Conservation (phyloP, 2,888 invertebrate genomes). For the Thecocarcelia acutangulata region DNA sequence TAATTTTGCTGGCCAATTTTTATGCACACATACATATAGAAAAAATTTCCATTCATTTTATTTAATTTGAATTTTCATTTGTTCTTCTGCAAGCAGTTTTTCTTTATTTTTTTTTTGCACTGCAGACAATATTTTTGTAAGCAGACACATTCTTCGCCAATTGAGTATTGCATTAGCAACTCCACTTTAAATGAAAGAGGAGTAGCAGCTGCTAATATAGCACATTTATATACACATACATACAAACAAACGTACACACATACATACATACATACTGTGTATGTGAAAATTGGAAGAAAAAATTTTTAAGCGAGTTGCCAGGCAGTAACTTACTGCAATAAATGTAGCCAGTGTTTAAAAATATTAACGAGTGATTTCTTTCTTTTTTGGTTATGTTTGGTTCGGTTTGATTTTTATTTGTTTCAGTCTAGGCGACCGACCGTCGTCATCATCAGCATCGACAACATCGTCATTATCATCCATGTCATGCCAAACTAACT, state of each 20-base stretch:
- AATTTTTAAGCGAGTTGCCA: slow-evolving; percentile 53
- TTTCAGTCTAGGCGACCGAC: slow-evolving; percentile 51
- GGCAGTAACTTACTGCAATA: slow-evolving; percentile 48
- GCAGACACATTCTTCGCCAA: slow-evolving; percentile 51
- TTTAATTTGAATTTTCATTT: slow-evolving; percentile 38
- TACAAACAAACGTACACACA: too few relatives aligned
- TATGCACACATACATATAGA: not conserved
- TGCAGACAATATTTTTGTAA: slow-evolving; percentile 48
- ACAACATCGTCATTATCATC: slow-evolving; percentile 48
- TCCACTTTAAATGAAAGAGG: slow-evolving; percentile 41
- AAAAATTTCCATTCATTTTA: slow-evolving; percentile 38
- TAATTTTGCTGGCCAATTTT: slow-evolving; percentile 18
- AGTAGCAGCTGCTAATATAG: slow-evolving; percentile 38
- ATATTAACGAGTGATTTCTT: slow-evolving; percentile 19
- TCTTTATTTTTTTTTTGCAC: not conserved
- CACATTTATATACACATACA: too few relatives aligned
- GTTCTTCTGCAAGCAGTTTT: not conserved
- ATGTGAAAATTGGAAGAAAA: not conserved
- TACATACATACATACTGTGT: too few relatives aligned
- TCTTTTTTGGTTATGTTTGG: slow-evolving; percentile 23
- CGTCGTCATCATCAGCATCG: slow-evolving; percentile 46
- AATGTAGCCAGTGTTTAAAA: slow-evolving; percentile 15
- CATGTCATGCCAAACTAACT: slow-evolving; percentile 36
- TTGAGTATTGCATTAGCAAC: slow-evolving; percentile 47
- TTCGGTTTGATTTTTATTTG: slow-evolving; percentile 57